Percentiles rank a stretch among this genome's conserved stretches.
These are phyloP conservation scores for Sturnira hondurensis DNA, from an alignment of 2,113 vertebrate species.

Conservation along the genomic window DNA sequence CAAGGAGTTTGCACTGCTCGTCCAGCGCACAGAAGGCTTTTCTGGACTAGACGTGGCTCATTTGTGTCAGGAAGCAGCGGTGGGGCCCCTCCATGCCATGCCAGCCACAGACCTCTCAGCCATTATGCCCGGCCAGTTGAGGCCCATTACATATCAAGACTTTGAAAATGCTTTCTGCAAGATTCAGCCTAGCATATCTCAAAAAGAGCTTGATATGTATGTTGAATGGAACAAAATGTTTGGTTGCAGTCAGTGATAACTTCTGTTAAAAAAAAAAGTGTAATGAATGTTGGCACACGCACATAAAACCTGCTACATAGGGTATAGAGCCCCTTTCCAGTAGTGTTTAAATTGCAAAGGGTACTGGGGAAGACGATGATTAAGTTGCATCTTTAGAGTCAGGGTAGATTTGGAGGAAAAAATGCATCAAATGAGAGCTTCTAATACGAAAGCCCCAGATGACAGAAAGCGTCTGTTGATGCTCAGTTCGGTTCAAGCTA, in stretches of 20 bases:
- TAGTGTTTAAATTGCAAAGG: constrained; percentile 84
- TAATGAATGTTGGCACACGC: constrained; percentile 87
- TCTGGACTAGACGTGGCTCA: constrained; percentile 96
- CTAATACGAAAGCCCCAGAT: constrained; percentile 85
- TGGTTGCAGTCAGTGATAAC: constrained; percentile 96
- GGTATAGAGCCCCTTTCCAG: constrained; percentile 85
- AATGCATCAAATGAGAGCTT: constrained; percentile 85
- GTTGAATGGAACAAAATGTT: constrained; percentile 99
- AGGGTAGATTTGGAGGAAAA: constrained; percentile 85
- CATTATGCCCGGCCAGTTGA: constrained; percentile 96
- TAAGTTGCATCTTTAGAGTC: constrained; percentile 84
- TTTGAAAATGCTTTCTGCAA: constrained; percentile 99
- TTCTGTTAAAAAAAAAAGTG: constrained; percentile 67
- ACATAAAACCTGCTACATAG: constrained; percentile 82
- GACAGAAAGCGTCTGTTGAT: constrained; percentile 85
- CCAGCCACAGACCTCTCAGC: constrained; percentile 92
- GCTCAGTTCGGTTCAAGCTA: constrained; percentile 87
- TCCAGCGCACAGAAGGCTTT: constrained; percentile 98
- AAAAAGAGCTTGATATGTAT: constrained; percentile 98
- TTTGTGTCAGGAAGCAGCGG: constrained; percentile 96
- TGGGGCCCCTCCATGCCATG: constrained; percentile 94
- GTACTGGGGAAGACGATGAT: constrained; percentile 83
- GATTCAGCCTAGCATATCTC: constrained; percentile 99
- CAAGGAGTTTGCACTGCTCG: constrained; percentile 97
- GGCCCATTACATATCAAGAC: constrained; percentile 98